A percentile compares a stretch with the other conserved stretches of the same genome.
Evolutionary conservation across 2,888 invertebrate genomes (phyloP).

Genomic region (Unio pictorum): DNA sequence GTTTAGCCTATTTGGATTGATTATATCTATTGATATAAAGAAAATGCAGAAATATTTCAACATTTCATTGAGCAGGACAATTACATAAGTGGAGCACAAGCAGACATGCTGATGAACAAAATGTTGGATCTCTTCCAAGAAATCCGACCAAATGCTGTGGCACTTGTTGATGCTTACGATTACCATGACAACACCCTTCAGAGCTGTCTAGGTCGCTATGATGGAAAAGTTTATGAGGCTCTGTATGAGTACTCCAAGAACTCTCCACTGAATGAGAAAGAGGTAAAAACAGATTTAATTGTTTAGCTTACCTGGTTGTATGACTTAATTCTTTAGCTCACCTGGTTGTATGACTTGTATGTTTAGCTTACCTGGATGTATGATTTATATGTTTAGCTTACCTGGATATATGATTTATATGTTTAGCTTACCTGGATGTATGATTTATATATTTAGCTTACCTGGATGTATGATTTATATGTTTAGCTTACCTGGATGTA

Average conservation of each 20-base stretch:
- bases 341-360: no score
- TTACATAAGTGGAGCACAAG: constrained; percentile 71
- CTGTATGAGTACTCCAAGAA: constrained; percentile 71
- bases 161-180: constrained; percentile 93
- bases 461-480: no score
- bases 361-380: no score
- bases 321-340: no score
- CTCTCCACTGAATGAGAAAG: constrained; percentile 70
- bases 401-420: no score
- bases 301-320: no score
- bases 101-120: constrained; percentile 78
- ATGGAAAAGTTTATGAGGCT: constrained; percentile 73
- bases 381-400: no score
- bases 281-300: constrained; percentile 47
- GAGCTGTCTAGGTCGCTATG: constrained; percentile 70
- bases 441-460: no score
- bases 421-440: no score
- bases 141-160: constrained; percentile 89
- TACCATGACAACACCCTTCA: constrained; percentile 70
- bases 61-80: constrained; percentile 77
- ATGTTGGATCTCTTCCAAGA: constrained; percentile 80
- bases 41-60: background rate
- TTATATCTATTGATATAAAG: no score
- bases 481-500: no score
- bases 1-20: no score